Evolutionary conservation across 2,888 invertebrate species (phyloP), one percentile per base, ranked within the genome.

Genomic region (Tenthredo notha): DNA sequence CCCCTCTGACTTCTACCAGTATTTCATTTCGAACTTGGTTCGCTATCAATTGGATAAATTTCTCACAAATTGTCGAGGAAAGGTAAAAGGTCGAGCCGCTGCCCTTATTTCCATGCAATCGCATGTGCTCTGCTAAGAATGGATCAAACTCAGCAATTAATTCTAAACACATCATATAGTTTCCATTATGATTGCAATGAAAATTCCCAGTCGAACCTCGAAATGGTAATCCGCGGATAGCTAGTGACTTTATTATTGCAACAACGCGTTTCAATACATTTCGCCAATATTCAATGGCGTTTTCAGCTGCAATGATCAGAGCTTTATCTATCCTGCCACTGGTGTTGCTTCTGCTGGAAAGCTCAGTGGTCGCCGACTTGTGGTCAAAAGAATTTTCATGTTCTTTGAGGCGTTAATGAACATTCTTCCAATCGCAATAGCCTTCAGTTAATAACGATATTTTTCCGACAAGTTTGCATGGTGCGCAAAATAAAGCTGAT

Each of bases 81-180:
- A 90, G 85, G 75, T 90, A 90, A 1, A 84, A 86, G 47, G 84
- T 85, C 29, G 85, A 33, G 5, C 89, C 89, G 77, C 84, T 86
- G 9, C 88, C 89, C 78, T 67, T 74, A 86, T 88, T 90, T n/a
- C 87, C 89, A 86, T 90, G 85, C 70, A 87, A 87, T 83, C 84
- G 61, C 47, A 91, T 86, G 86, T 91, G 90, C 65, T 86, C 83
- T n/a, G 67, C 84, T 67, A 91, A 83, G 85, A 91, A 92, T 7
- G 89, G 88, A 86, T 91, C 90, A 84, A 89, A 92, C 84, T 91
- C 86, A 18, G 90, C 86, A 37, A 91, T 58, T 21, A 90, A 84
- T 86, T 92, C 90, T 25, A 91, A 29, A 58, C 85, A 61, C 82
- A 89, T 89, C 2, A 90, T 80, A 86, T 88, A 91, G 84, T 92